Evolutionary conservation across 2,113 vertebrate species (phyloP).

Genomic region (Vulpes lagopus): DNA sequence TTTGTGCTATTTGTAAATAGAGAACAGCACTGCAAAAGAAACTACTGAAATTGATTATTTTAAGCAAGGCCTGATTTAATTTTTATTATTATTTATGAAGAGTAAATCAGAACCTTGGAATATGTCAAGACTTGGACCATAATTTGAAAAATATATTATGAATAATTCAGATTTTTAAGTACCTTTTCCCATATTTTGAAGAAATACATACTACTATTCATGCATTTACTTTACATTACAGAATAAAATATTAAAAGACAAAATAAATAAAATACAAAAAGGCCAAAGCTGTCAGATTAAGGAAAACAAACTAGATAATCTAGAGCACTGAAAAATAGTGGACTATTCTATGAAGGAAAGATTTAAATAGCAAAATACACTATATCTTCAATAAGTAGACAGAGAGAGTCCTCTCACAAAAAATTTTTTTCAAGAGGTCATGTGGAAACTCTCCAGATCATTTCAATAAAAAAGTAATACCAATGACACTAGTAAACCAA

Average conservation of each 20-base stretch:
- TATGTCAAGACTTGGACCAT: background rate
- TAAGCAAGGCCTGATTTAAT: slow-evolving; percentile 23
- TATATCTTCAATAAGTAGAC: slow-evolving; percentile 34
- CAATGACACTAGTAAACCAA: background rate
- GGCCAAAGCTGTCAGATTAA: background rate
- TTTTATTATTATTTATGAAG: slow-evolving; percentile 15
- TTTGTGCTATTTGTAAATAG: slow-evolving; percentile 1
- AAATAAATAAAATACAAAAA: slow-evolving; percentile 30
- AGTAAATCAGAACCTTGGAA: slow-evolving; percentile 45
- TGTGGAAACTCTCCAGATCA: background rate
- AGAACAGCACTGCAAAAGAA: background rate
- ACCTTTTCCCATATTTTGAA: background rate
- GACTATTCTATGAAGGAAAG: background rate
- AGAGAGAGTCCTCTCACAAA: background rate
- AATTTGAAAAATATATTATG: slow-evolving; percentile 18
- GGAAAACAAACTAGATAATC: slow-evolving; percentile 31
- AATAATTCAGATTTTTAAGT: background rate
- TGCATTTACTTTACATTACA: background rate
- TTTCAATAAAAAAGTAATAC: background rate
- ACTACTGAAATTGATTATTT: slow-evolving; percentile 46
- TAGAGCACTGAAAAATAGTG: background rate
- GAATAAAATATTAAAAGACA: slow-evolving; percentile 40
- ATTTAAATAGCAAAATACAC: slow-evolving; percentile 9
- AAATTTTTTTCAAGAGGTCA: background rate
- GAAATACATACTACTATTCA: background rate